These are phyloP conservation scores for Bellardia bayeri DNA, from an alignment of 2,888 invertebrate genomes.

Conservation along the genomic window DNA sequence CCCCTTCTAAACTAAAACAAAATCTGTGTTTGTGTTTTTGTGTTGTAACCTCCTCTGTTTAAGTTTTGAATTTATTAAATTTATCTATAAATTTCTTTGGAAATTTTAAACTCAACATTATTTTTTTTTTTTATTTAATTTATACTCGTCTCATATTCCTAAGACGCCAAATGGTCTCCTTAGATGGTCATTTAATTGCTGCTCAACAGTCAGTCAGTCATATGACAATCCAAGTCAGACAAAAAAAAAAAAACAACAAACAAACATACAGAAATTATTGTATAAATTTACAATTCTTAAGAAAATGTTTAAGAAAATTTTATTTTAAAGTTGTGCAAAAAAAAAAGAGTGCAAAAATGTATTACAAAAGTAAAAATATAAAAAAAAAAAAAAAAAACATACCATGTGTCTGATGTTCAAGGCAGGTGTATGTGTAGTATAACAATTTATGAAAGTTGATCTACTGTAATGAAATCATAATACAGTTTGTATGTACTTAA, in stretches of 20 bases:
- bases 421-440: slow-evolving; percentile 54
- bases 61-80: neutral
- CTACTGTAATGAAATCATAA: slow-evolving; percentile 49
- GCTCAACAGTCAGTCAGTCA: neutral
- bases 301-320: slow-evolving; percentile 48
- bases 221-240: slow-evolving; percentile 43
- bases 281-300: slow-evolving; percentile 66
- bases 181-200: slow-evolving; percentile 70
- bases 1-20: neutral
- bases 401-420: slow-evolving; percentile 45
- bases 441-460: slow-evolving; percentile 68
- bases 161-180: slow-evolving; percentile 71
- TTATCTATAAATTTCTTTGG: slow-evolving; percentile 1
- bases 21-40: no score
- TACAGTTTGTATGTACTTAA: neutral
- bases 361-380: neutral
- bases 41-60: neutral
- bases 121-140: slow-evolving; percentile 6
- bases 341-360: neutral
- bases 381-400: slow-evolving; percentile 16
- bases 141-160: slow-evolving; percentile 40
- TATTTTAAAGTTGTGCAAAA: slow-evolving; percentile 29
- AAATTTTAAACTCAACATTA: slow-evolving; percentile 21
- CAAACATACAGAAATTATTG: slow-evolving; percentile 35
- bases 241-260: neutral